Base-by-base conservation (phyloP, 2,797 vertebrate genomes). In the Liparis tanakae region DNA sequence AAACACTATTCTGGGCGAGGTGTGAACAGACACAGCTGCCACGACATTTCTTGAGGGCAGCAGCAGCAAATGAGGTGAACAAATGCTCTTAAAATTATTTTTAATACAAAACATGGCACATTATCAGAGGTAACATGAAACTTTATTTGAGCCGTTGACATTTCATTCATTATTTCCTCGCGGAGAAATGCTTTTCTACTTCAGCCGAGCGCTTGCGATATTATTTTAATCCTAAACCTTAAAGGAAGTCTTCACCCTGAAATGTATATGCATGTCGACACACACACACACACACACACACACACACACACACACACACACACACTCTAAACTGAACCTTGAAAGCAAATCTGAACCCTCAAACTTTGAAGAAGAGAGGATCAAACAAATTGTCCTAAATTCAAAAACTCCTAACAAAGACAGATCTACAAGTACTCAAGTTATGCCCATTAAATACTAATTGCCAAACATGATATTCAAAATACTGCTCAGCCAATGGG, bases 11-110 rank as follows among this genome's bases (percentile, higher is more conserved):
- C 85, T 85, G 55, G 76, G 85, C 36, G 71, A 89, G 84, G 87
- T 88, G 88, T 77, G 85, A 90, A 90, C 88, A 85, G 84, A 85
- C 76, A 77, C 90, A 91, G 88, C 88, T 88, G 87, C 75, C 64
- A 58, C 76, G 39, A 69, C 72, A 76, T 73, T 83, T 84, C 85
- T 84, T 41, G 54, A 65, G 64, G 72, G 46, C 75, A 78, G 67
- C 48, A n/a, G 56, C 58, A 71, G 76, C 57, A 81, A 83, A 88
- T 51, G 10, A 86, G 57, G 69, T 68, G 67, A 33, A 74, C 77
- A 79, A 76, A 61, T 44, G 44, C 48, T 67, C 53, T 70, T 17
- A n/a, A 25, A 78, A 72, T 81, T 79, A 78, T 71, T 74, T 78
- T 64, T 14, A 34, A 66, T 48, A 36, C 37, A 54, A 72, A 64